These are phyloP conservation scores for Sylvia borin DNA, from an alignment of 2,797 vertebrate species.

Conservation along the genomic window DNA sequence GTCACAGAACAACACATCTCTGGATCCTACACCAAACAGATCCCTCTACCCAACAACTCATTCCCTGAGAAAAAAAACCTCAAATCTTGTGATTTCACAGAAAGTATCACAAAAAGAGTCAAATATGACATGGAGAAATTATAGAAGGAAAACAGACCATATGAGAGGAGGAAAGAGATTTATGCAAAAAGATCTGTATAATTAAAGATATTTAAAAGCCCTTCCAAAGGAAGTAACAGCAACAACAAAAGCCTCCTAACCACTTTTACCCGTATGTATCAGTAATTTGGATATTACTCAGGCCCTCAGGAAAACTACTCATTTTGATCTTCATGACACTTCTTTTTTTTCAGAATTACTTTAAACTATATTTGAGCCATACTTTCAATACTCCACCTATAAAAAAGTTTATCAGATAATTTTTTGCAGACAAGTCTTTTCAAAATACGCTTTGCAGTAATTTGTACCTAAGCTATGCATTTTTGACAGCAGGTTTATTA, in stretches of 20 bases:
- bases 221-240: neutral
- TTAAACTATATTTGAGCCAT: neutral
- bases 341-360: neutral
- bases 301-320: neutral
- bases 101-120: neutral
- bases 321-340: neutral
- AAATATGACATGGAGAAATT: neutral
- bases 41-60: neutral
- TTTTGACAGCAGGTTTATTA: neutral
- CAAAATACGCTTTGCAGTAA: neutral
- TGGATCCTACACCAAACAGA: neutral
- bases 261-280: neutral
- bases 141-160: neutral
- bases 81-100: neutral
- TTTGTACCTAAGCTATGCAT: neutral
- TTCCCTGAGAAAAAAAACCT: neutral
- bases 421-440: neutral
- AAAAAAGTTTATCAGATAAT: neutral
- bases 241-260: neutral
- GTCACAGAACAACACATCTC: neutral
- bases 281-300: neutral
- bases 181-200: neutral
- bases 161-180: neutral
- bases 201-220: neutral
- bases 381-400: neutral